Percentiles rank a stretch among this genome's conserved stretches.
These are phyloP conservation scores for Triplophysa siluroides DNA, from an alignment of 2,113 vertebrate genomes.

Conservation along the genomic window DNA sequence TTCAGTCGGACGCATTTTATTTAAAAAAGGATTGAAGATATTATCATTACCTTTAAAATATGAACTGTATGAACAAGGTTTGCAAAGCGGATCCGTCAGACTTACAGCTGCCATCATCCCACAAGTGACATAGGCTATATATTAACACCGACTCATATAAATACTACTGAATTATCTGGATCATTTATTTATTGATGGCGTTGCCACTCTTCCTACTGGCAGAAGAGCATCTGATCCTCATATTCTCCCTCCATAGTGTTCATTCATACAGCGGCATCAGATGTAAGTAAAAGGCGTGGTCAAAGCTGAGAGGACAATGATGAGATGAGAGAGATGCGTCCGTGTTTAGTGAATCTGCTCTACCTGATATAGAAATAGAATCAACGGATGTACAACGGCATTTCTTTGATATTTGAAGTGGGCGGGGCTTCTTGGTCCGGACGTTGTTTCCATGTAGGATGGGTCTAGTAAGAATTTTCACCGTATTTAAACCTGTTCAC, in stretches of 20 bases:
- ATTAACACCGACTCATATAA: neutral
- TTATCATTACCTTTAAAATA: constrained; percentile 73
- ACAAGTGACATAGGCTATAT: neutral
- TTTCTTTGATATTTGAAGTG: too few relatives aligned
- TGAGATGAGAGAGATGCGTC: too few relatives aligned
- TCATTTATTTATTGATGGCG: neutral
- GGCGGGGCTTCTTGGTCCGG: too few relatives aligned
- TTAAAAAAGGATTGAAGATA: neutral
- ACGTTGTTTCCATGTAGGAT: too few relatives aligned
- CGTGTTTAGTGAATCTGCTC: neutral
- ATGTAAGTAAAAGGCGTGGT: constrained; percentile 31
- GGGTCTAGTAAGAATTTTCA: too few relatives aligned
- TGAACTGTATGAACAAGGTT: constrained; percentile 69
- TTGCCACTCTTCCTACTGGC: neutral
- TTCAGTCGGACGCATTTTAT: neutral
- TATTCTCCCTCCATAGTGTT: neutral
- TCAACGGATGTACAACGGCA: neutral
- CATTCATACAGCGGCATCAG: neutral
- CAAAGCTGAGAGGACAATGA: neutral
- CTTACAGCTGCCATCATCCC: constrained; percentile 72
- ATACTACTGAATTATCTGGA: neutral
- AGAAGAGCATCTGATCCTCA: neutral
- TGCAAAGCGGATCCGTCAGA: constrained; percentile 72
- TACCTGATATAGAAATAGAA: neutral
- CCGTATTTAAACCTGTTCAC: too few relatives aligned